Base-by-base conservation (phyloP, 2,888 invertebrate genomes). In the Masnerella sp. region DNA sequence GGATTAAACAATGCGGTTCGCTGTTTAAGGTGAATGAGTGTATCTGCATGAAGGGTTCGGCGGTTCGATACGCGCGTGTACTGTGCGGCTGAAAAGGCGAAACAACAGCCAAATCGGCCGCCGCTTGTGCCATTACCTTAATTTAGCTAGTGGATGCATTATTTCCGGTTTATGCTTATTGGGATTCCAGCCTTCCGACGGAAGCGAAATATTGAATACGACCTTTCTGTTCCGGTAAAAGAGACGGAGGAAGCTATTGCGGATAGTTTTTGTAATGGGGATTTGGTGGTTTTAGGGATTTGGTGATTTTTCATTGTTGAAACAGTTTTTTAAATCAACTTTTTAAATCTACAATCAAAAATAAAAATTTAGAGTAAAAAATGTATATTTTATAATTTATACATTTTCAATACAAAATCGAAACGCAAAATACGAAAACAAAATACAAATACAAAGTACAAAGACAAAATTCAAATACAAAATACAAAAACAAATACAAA, bases 1-100 rank as follows among this genome's bases (percentile, higher is more conserved):
- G 59, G 54, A 73, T 22, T 45, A 52, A 56, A 77, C 76, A 78
- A 79, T 79, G 75, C 76, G 65, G 56, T 74, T 75, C 68, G 75
- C 54, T 76, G 75, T 70, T 76, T 58, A 45, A 61, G 75, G 51
- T 69, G 75, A 76, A 74, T 45, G 61, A 65, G 76, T 59, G 71
- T 68, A 51, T 62, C 67, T 75, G 74, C 70, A 75, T 71, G 70
- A 70, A 49, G 72, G 65, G 30, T 36, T 72, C 36, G 56, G 14
- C 62, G 8, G 45, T 36, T 65, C 49, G 70, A 67, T 72, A 47
- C 64, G 47, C 69, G 71, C 62, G 65, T 70, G 62, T 69, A 65
- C 68, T 72, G 68, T 54, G 36, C 61, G 59, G 64, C 58, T 47
- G 22, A 69, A 54, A 34, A 45, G 38, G 54, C 14, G 54, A 45